A percentile compares a stretch with the other conserved stretches of the same genome.
phyloP scores from a whole-genome alignment of 2,888 invertebrate species.

The Epicampocera succincta region DNA sequence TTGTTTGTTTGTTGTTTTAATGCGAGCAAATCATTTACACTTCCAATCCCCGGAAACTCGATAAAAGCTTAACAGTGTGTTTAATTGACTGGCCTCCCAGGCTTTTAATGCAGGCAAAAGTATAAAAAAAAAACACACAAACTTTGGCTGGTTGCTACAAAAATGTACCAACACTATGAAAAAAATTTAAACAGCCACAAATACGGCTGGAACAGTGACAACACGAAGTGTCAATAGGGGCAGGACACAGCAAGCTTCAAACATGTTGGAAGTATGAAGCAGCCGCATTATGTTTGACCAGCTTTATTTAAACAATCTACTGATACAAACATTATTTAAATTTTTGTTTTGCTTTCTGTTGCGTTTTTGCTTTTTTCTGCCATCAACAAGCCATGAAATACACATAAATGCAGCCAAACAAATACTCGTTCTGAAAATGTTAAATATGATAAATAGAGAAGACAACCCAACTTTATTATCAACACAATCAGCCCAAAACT shows the following conservation, averaged over 20 bases:
- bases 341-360: not conserved
- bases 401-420: conserved; percentile 5
- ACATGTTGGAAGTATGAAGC: conserved; percentile 36
- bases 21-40: conserved; percentile 45
- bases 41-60: conserved; percentile 58
- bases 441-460: not conserved
- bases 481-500: conserved; percentile 14
- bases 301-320: not conserved
- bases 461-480: not conserved
- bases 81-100: conserved; percentile 44
- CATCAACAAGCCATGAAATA: conserved; percentile 27
- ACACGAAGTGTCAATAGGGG: not conserved
- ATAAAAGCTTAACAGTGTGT: conserved; percentile 39
- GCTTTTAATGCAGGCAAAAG: conserved; percentile 3
- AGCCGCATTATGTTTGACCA: conserved; percentile 40
- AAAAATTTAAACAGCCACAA: not conserved
- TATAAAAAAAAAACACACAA: not conserved
- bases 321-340: not conserved
- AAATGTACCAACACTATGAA: not conserved
- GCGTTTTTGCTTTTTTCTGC: not conserved
- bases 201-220: conserved; percentile 43
- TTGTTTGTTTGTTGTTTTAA: not conserved
- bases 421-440: not conserved
- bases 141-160: conserved; percentile 4
- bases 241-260: not conserved